phyloP scores from a whole-genome alignment of 2,113 vertebrate species.

The Zapornia atra region DNA sequence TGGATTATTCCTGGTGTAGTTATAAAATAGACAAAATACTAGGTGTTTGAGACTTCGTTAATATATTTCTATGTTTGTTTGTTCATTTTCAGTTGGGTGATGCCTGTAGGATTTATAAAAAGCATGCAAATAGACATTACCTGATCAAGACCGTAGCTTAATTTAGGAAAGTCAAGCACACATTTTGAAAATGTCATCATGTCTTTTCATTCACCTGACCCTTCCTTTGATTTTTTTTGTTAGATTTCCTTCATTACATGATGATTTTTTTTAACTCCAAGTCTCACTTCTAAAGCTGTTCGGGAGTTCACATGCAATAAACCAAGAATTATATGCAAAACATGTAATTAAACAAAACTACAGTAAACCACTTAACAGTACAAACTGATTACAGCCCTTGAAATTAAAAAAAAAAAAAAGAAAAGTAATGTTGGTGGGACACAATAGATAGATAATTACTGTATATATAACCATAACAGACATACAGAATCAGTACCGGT shows the following conservation, averaged over 20 bases:
- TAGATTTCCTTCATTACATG: neutral
- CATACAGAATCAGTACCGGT: neutral
- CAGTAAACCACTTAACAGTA: neutral
- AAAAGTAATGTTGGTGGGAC: neutral
- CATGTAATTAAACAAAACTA: constrained; percentile 19
- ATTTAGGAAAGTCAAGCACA: neutral
- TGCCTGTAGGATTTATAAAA: neutral
- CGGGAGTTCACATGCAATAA: neutral
- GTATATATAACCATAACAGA: neutral
- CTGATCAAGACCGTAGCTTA: neutral
- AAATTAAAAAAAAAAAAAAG: constrained; percentile 12
- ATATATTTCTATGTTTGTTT: neutral
- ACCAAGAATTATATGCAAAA: neutral
- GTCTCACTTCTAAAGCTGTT: neutral
- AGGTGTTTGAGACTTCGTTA: neutral
- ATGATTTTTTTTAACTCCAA: neutral
- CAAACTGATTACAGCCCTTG: neutral
- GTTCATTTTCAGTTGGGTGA: neutral
- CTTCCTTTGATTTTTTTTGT: neutral
- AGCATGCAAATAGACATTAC: neutral
- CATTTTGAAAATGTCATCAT: neutral
- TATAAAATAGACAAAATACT: neutral
- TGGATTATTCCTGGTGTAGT: neutral
- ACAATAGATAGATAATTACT: neutral
- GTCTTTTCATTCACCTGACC: neutral